phyloP scores from a whole-genome alignment of 2,797 vertebrate species.

The Danio kyathit region DNA sequence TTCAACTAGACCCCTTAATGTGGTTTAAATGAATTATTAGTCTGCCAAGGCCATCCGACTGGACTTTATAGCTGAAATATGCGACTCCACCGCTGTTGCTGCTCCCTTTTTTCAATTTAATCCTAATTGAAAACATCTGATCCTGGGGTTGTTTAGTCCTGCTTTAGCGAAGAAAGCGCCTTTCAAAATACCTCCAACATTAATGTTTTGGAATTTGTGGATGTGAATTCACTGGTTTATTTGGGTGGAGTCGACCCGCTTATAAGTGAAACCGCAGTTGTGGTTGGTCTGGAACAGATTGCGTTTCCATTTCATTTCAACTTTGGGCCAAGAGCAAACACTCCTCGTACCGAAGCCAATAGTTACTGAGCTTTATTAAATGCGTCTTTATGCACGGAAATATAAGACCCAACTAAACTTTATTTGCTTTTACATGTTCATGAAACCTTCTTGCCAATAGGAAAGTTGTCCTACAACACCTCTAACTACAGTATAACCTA shows the following conservation, averaged over 20 bases:
- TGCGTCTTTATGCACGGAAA: conserved; percentile 2
- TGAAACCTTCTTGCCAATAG: background rate
- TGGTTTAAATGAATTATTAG: conserved; percentile 36
- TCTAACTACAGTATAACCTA: conserved; percentile 1
- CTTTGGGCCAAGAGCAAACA: background rate
- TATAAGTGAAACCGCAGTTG: conserved; percentile 29
- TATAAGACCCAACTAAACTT: background rate
- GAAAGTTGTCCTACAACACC: background rate
- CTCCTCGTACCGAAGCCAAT: conserved; percentile 16
- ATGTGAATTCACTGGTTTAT: conserved; percentile 42
- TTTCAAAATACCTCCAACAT: conserved; percentile 33
- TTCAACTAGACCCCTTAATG: conserved; percentile 44
- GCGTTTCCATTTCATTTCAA: conserved; percentile 33
- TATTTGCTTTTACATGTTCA: background rate
- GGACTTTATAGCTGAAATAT: conserved; percentile 39
- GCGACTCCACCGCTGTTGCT: conserved; percentile 23
- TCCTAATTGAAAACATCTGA: conserved; percentile 60
- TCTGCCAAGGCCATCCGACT: conserved; percentile 31
- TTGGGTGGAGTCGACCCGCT: conserved; percentile 41
- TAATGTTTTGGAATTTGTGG: conserved; percentile 41
- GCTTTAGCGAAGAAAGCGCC: conserved; percentile 27
- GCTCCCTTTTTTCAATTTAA: conserved; percentile 38
- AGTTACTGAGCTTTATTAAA: background rate
- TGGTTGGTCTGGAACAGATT: conserved; percentile 33
- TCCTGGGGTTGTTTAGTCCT: conserved; percentile 32